These are phyloP conservation scores for Larimichthys polyactis DNA, from an alignment of 2,113 vertebrate species.

Conservation along the genomic window DNA sequence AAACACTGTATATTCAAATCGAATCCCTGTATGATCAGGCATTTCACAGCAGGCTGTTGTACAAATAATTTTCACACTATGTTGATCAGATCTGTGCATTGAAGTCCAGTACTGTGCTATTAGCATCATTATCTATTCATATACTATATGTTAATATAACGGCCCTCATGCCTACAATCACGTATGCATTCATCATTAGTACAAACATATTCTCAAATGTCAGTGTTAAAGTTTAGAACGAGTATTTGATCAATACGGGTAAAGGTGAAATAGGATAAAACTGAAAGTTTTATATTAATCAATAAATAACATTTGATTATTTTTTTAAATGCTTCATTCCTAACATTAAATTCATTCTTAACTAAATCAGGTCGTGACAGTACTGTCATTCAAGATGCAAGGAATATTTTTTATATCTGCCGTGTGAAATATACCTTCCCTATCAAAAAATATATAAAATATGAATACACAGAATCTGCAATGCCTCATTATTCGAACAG, in stretches of 20 bases:
- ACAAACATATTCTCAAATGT: slow-evolving; percentile 25
- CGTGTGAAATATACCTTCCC: background rate
- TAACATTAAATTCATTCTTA: background rate
- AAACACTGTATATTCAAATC: background rate
- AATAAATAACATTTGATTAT: too few species aligned
- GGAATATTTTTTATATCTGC: background rate
- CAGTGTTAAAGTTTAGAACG: background rate
- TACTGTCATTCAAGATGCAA: background rate
- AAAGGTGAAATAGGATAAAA: too few species aligned
- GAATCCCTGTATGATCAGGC: background rate
- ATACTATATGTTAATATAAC: background rate
- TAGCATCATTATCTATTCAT: background rate
- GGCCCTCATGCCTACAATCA: background rate
- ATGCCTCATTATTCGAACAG: background rate
- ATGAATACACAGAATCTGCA: background rate
- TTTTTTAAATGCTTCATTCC: too few species aligned
- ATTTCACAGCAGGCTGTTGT: background rate
- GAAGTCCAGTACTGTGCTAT: slow-evolving; percentile 1
- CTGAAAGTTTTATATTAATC: too few species aligned
- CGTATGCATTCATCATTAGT: background rate
- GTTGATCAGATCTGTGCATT: background rate
- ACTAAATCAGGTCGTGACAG: background rate
- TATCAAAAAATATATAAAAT: background rate
- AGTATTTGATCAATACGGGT: background rate
- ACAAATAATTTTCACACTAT: background rate